Evolutionary conservation across 2,797 vertebrate species (phyloP), one percentile per base, ranked within the genome.

Genomic region (Dicrostonyx torquatus): DNA sequence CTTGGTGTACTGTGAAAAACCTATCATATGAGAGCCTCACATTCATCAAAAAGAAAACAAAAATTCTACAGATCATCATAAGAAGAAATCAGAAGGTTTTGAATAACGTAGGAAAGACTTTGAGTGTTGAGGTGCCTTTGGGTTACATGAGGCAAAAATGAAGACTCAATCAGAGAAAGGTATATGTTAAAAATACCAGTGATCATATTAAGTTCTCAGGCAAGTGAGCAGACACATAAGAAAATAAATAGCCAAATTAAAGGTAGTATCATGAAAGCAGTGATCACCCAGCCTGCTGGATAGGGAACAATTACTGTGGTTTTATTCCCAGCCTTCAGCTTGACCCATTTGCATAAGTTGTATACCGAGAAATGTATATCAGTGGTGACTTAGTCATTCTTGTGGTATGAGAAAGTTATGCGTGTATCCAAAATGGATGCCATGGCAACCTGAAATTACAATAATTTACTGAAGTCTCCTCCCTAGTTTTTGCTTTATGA

Each of bases 401-500:
- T 80, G 6, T 93, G 34, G 24, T 40, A 48, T 87, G 34, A 43
- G 34, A 93, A 73, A 60, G 31, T 60, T 80, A 26, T 26, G 45
- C 1, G 11, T 50, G 13, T 87, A 73, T 73, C 68, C 18, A 50
- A 80, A 89, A 68, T 93, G 11, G 22, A 66, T 83, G 29, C 10
- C 18, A 83, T 89, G 20, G 20, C 53, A 83, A 83, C 24, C 12
- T 48, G n/a, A 89, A 84, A 48, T 84, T 68, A 48, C 20, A 84
- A 12, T 14, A 58, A 89, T 84, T 89, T 89, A 31, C 20, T 58
- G 11, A 5, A 83, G 70, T 45, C 10, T 76, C n/a, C 48, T 91
- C 72, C 24, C 10, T 90, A 60, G 12, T 43, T n/a, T 84, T 90
- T 20, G 76, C 24, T 93, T 94, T 87, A 37, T 95, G n/a, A 53